Base-by-base conservation (phyloP, 1,140 invertebrate species). In the Subanguina moxae region DNA sequence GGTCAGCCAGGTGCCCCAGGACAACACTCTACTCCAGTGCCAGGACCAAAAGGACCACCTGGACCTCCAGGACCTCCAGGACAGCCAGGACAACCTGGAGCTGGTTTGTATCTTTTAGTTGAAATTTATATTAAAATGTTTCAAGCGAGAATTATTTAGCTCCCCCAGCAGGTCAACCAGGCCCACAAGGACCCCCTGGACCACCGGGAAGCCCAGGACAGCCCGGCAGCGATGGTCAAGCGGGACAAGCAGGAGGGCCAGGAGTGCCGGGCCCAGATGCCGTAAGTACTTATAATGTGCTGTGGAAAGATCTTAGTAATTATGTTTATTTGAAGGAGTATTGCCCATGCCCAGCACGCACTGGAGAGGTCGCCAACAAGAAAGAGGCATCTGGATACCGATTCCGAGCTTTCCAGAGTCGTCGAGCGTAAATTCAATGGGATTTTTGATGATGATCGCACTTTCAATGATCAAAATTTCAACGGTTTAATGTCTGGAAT, bases 271-370 rank as follows among this genome's bases (percentile, higher is more conserved):
- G 68, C 8, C 19, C 52, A n/a, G 62, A 62, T 48, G 68, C 68
- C 17, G 68, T n/a, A n/a, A n/a, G n/a, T n/a, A n/a, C n/a, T n/a
- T n/a, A n/a, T n/a, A n/a, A n/a, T n/a, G n/a, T n/a, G n/a, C n/a
- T n/a, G n/a, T n/a, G n/a, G n/a, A n/a, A n/a, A n/a, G n/a, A n/a
- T n/a, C n/a, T n/a, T n/a, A n/a, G n/a, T n/a, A n/a, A n/a, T n/a
- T n/a, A n/a, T n/a, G n/a, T n/a, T n/a, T n/a, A n/a, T n/a, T n/a
- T n/a, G n/a, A n/a, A n/a, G n/a, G n/a, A 71, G 19, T 70, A 70
- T 19, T 70, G 68, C 32, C 71, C 68, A n/a, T 70, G 68, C 70
- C 68, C 68, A 9, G 72, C 68, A 32, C 68, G 68, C 30, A 70
- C 68, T 27, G 66, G 66, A 38, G 42, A 71, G n/a, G 67, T 57